Percentiles rank a stretch among this genome's conserved stretches.
Conservation (phyloP, 2,888 invertebrate species). For the Cistogaster globosa region DNA sequence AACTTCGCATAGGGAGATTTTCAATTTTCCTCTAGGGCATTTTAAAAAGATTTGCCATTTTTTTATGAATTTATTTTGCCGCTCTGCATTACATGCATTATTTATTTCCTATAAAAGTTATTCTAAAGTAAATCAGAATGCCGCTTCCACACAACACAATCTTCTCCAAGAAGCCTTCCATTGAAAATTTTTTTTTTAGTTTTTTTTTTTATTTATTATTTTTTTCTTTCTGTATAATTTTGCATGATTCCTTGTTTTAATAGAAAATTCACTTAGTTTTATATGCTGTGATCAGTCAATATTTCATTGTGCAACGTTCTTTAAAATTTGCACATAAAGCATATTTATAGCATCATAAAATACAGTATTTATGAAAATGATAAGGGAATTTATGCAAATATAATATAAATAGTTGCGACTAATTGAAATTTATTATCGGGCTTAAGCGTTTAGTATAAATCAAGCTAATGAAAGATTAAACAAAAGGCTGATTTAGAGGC, state of each 20-base stretch:
- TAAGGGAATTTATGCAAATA: constrained; percentile 61
- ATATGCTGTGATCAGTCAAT: constrained; percentile 20
- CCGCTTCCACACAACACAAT: constrained; percentile 41
- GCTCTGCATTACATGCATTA: constrained; percentile 63
- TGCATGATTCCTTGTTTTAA: constrained; percentile 47
- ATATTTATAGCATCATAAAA: constrained; percentile 67
- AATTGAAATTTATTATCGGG: constrained; percentile 67
- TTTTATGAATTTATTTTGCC: constrained; percentile 51
- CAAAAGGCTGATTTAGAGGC: constrained; percentile 21
- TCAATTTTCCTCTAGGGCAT: constrained; percentile 67
- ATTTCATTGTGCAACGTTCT: constrained; percentile 22
- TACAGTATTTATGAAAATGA: constrained; percentile 64
- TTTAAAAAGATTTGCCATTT: constrained; percentile 61
- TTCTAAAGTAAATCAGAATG: constrained; percentile 61
- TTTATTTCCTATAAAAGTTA: constrained; percentile 62
- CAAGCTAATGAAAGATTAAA: constrained; percentile 18
- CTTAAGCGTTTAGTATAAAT: constrained; percentile 35
- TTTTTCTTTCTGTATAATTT: constrained; percentile 18
- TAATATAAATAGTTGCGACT: constrained; percentile 42
- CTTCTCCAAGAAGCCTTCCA: constrained; percentile 18
- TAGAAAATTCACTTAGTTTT: neutral
- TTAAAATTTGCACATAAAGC: constrained; percentile 64
- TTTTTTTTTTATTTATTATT: too few relatives aligned
- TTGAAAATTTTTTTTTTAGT: constrained; percentile 4
- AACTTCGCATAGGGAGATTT: constrained; percentile 31